phyloP scores from a whole-genome alignment of 2,797 vertebrate genomes.

The Notolepis coatsorum region DNA sequence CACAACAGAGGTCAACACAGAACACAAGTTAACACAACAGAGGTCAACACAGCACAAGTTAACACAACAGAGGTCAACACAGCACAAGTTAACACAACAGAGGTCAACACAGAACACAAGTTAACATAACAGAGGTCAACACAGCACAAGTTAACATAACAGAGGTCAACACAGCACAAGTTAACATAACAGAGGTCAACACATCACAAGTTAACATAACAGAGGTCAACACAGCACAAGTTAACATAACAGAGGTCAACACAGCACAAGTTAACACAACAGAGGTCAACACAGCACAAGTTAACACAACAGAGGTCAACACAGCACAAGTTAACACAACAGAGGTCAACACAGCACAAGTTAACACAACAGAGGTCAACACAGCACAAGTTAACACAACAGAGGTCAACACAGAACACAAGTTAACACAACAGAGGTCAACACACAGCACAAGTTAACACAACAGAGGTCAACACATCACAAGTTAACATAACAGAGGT shows the following conservation, averaged over 20 bases:
- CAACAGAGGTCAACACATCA: constrained; percentile 57
- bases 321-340: constrained; percentile 75
- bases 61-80: too few relatives aligned
- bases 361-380: too few relatives aligned
- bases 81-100: constrained; percentile 75
- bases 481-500: constrained; percentile 56
- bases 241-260: too few relatives aligned
- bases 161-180: constrained; percentile 59
- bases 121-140: constrained; percentile 59
- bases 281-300: constrained; percentile 59
- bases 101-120: constrained; percentile 57
- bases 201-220: constrained; percentile 39
- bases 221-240: constrained; percentile 59
- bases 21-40: constrained; percentile 38
- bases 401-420: constrained; percentile 57
- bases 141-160: constrained; percentile 39
- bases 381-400: constrained; percentile 75
- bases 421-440: too few relatives aligned
- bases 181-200: constrained; percentile 59
- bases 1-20: constrained; percentile 58
- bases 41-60: constrained; percentile 57
- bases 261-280: constrained; percentile 75
- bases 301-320: too few relatives aligned
- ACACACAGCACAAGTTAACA: constrained; percentile 78
- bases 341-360: constrained; percentile 59